A percentile compares a stretch with the other conserved stretches of the same genome.
These are phyloP conservation scores for Sturnira hondurensis DNA, from an alignment of 2,113 vertebrate genomes.

Conservation along the genomic window DNA sequence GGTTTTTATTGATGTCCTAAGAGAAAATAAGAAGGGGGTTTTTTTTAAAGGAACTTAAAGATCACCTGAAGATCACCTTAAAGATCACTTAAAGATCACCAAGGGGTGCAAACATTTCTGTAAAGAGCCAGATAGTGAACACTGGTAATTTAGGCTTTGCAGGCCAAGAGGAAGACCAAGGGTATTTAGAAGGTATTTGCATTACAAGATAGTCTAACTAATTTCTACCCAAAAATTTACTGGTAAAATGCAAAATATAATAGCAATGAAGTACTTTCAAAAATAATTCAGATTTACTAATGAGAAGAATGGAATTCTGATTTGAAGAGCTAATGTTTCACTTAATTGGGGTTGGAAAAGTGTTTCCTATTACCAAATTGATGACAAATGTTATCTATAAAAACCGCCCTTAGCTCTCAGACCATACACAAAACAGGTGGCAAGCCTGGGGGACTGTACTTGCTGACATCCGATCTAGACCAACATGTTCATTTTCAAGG, in stretches of 20 bases:
- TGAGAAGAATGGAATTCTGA: slow-evolving; percentile 39
- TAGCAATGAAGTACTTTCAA: background rate
- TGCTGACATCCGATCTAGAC: background rate
- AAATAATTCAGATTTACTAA: background rate
- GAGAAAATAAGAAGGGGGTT: background rate
- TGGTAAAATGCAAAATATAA: background rate
- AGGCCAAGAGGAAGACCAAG: background rate
- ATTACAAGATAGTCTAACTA: background rate
- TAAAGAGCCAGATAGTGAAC: background rate
- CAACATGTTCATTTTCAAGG: background rate
- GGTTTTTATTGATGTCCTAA: background rate
- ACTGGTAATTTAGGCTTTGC: background rate
- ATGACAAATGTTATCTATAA: slow-evolving; percentile 16
- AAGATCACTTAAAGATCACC: background rate
- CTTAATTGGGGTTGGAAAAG: slow-evolving; percentile 12
- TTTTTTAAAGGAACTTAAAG: background rate
- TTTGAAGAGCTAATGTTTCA: background rate
- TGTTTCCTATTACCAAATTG: background rate
- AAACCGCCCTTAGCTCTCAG: background rate
- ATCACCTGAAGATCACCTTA: background rate
- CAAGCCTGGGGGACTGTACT: background rate
- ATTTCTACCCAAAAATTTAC: background rate
- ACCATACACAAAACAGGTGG: background rate
- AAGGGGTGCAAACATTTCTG: background rate
- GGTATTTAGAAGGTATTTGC: background rate